Percentiles rank a stretch among this genome's conserved stretches.
Evolutionary conservation across 2,113 vertebrate genomes (phyloP).

Genomic region (Uropsilus gracilis): DNA sequence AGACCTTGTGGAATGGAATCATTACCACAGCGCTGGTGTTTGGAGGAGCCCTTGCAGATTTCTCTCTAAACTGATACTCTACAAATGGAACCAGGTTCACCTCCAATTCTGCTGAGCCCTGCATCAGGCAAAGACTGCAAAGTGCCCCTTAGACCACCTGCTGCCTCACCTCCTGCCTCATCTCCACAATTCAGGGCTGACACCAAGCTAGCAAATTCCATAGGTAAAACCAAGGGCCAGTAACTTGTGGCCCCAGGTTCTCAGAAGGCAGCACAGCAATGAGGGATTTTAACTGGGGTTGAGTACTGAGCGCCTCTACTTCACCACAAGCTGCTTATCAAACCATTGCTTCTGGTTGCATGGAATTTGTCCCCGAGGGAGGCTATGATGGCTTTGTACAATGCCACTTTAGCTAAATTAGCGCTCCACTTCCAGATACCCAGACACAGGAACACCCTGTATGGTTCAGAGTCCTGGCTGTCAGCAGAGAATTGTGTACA

Average conservation of each 20-base stretch:
- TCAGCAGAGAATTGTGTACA: neutral
- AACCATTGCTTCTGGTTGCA: neutral
- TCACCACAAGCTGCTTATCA: no score
- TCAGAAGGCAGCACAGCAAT: neutral
- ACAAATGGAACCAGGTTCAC: neutral
- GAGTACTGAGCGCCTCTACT: neutral
- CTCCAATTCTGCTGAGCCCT: neutral
- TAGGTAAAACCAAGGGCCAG: neutral
- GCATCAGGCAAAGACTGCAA: neutral
- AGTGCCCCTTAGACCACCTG: neutral
- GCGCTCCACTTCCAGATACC: neutral
- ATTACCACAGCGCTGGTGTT: no score
- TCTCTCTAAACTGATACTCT: neutral
- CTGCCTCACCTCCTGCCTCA: neutral
- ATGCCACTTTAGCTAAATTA: neutral
- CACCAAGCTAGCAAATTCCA: neutral
- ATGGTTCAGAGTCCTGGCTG: neutral
- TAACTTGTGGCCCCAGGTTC: neutral
- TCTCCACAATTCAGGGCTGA: neutral
- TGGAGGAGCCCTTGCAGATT: neutral
- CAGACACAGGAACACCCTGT: no score
- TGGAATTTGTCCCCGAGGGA: no score
- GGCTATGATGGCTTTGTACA: neutral
- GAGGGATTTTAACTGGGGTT: neutral
- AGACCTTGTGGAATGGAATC: no score